Evolutionary conservation across 1,140 invertebrate species (phyloP).

Genomic region (Phenacoccus solenopsis): DNA sequence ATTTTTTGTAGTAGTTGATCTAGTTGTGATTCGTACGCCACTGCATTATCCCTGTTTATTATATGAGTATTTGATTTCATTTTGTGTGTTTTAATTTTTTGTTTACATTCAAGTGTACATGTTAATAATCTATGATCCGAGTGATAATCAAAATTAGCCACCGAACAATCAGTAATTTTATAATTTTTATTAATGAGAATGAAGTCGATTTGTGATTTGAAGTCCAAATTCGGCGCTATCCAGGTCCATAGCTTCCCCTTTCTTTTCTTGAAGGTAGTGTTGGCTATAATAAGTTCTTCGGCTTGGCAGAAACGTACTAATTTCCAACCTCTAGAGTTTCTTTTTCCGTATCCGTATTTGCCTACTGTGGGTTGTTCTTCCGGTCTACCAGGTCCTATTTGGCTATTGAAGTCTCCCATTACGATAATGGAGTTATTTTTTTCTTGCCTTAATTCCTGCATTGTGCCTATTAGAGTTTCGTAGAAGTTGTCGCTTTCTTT

Average conservation of each 20-base stretch:
- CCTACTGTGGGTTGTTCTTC: background rate
- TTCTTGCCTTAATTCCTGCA: background rate
- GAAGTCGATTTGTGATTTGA: constrained; percentile 8
- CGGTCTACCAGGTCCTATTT: background rate
- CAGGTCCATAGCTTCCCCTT: constrained; percentile 11
- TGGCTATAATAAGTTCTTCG: background rate
- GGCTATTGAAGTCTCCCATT: constrained; percentile 12
- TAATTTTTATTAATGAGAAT: background rate
- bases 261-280: constrained; percentile 5
- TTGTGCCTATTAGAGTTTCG: background rate
- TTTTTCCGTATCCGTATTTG: constrained; percentile 5
- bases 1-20: too few relatives aligned
- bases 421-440: background rate
- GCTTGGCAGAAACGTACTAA: background rate
- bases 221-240: background rate
- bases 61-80: too few relatives aligned
- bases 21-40: background rate
- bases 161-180: background rate
- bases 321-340: constrained; percentile 6
- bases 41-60: background rate
- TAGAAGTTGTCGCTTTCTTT: constrained; percentile 10
- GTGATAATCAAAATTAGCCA: background rate
- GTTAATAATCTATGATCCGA: constrained; percentile 11
- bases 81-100: too few relatives aligned
- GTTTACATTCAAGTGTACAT: background rate